These are phyloP conservation scores for Nephrocerus scutellatus DNA, from an alignment of 2,888 invertebrate species.

Conservation along the genomic window DNA sequence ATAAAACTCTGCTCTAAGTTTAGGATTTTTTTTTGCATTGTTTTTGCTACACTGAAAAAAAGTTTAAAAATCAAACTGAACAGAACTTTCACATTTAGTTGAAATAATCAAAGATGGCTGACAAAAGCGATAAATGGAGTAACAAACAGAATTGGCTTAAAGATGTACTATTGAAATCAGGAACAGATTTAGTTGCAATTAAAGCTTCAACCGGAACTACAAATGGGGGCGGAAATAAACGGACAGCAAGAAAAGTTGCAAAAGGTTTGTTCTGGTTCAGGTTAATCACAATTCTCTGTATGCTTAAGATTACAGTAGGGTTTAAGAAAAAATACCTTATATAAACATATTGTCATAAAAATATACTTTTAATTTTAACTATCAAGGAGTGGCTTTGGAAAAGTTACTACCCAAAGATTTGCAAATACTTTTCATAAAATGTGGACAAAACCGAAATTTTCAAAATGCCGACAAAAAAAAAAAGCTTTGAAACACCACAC, in stretches of 20 bases:
- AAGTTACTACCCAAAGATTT: slow-evolving; percentile 1
- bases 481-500: slow-evolving; percentile 3
- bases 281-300: too few relatives aligned
- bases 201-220: slow-evolving; percentile 31
- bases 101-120: slow-evolving; percentile 38
- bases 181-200: slow-evolving; percentile 44
- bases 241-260: slow-evolving; percentile 26
- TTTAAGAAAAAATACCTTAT: not conserved
- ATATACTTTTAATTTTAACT: slow-evolving; percentile 9
- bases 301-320: too few relatives aligned
- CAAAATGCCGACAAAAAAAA: slow-evolving; percentile 5
- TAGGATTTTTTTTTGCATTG: too few relatives aligned
- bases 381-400: not conserved
- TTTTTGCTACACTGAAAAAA: too few relatives aligned
- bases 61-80: slow-evolving; percentile 2
- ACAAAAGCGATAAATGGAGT: slow-evolving; percentile 32
- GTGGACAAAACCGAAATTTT: not conserved
- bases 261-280: slow-evolving; percentile 31
- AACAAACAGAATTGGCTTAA: slow-evolving; percentile 51
- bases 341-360: slow-evolving; percentile 1
- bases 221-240: slow-evolving; percentile 15
- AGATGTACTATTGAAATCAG: slow-evolving; percentile 48
- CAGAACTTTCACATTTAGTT: not conserved
- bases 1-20: too few relatives aligned
- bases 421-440: not conserved